A percentile compares a stretch with the other conserved stretches of the same genome.
Evolutionary conservation across 2,113 vertebrate species (phyloP).

Genomic region (Epinephelus moara): DNA sequence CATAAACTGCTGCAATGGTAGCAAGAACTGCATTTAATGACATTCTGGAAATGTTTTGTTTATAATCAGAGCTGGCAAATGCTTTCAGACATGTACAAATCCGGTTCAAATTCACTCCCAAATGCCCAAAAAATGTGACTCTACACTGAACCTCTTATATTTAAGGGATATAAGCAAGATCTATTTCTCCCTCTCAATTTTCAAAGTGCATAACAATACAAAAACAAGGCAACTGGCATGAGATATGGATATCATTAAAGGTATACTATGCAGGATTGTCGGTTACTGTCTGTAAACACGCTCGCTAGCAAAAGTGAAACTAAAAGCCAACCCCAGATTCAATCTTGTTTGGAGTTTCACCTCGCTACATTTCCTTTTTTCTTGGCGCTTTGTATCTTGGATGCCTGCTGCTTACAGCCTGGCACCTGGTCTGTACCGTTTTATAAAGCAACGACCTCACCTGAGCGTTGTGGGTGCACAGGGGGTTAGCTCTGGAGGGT

Average conservation of each 20-base stretch:
- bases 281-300: too few relatives aligned
- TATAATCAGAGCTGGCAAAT: slow-evolving; percentile 1
- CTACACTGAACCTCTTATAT: background rate
- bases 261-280: too few relatives aligned
- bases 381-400: too few relatives aligned
- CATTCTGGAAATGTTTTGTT: background rate
- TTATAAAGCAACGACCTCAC: too few relatives aligned
- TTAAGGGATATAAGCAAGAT: background rate
- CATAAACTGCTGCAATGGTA: background rate
- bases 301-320: too few relatives aligned
- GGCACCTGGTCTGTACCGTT: too few relatives aligned
- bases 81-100: background rate
- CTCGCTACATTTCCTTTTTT: too few relatives aligned
- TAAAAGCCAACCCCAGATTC: too few relatives aligned
- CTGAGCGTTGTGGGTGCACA: too few relatives aligned
- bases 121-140: background rate
- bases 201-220: background rate
- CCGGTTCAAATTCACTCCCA: background rate
- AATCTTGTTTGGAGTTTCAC: too few relatives aligned
- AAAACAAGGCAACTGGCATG: slow-evolving; percentile 2
- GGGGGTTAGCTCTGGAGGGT: too few relatives aligned
- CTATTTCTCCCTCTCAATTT: background rate
- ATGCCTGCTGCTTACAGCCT: too few relatives aligned
- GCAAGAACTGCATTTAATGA: slow-evolving; percentile 1
- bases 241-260: background rate